Base-by-base conservation (phyloP, 2,797 vertebrate genomes). In the Enteromius mattozi region DNA sequence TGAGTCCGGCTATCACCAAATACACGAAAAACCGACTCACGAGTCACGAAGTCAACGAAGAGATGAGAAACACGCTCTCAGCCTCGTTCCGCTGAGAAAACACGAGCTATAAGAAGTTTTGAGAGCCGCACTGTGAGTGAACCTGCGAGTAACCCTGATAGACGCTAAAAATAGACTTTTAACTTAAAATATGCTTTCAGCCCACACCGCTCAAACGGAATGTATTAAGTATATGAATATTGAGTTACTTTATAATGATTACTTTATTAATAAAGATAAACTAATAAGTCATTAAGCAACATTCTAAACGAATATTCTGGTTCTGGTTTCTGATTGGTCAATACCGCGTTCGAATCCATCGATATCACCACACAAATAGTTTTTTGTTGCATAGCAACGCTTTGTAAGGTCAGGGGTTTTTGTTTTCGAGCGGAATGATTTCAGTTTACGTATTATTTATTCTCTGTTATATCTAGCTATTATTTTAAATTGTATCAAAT, bases 331-430 rank as follows among this genome's bases (percentile, higher is more conserved):
- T 61, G 35, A 78, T 76, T 76, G 74, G 74, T 3, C 49, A 14
- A 7, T 7, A 40, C 21, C 24, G 14, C n/a, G 3, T 16, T 40
- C 2, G 19, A 56, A 21, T 40, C 19, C 51, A 8, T 61, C 3
- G 13, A 61, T 61, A 61, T 24, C 21, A 5, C n/a, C 21, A 24
- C 54, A 7, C 9, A 51, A 47, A 10, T 37, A 24, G 63, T 19
- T 66, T 33, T 61, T 35, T 78, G 14, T 42, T 61, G n/a, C 75
- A 42, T 61, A 17, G 54, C 54, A 78, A 78, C 54, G 30, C 33
- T 35, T 33, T 37, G 10, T 69, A 4, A 40, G 17, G 1, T 69
- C 19, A 13, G 9, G 33, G 3, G 0, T 68, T 68, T 65, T 37
- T n/a, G 7, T 68, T 35, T 19, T 35, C 30, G 3, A 66, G 63